Base-by-base conservation (phyloP, 2,797 vertebrate species). In the Onychomys leucogaster region DNA sequence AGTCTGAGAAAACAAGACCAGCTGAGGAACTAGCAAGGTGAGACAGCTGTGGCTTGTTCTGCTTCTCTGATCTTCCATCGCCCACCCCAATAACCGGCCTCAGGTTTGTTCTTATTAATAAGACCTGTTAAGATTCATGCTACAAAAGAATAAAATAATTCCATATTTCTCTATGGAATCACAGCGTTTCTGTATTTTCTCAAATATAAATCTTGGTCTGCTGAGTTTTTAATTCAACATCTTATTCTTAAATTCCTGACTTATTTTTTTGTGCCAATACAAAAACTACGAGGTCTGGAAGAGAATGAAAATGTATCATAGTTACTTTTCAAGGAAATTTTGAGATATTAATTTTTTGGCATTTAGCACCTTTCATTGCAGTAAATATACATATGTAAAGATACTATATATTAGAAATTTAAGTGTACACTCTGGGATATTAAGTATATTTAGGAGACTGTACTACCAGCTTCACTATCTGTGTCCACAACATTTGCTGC, bases 211-310 rank as follows among this genome's bases (percentile, higher is more conserved):
- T 55, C 49, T 75, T 90, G 6, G 49, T 3, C 25, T 91, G 25
- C 1, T 86, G 21, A 57, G n/a, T 76, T 84, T 92, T 94, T 61
- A 14, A 71, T 55, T 65, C 3, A 65, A 7, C 11, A 87, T 5
- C 3, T 90, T 25, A 27, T 59, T 49, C 25, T 41, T 63, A 92
- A 73, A 73, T 52, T 13, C 43, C 43, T 61, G 25, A 89, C 82
- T 90, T 95, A 85, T 85, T 90, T 95, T 95, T 14, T 81, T 71
- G 12, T 76, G 9, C 25, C 32, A 52, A 23, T 94, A 46, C n/a
- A 41, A 43, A n/a, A 10, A n/a, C 55, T 61, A 67, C 87, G 5
- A 78, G 13, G 2, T 93, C 41, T 41, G 76, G 52, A 92, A 88
- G 43, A 49, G 67, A 90, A 85, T 71, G 69, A 32, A 84, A 76